phyloP scores from a whole-genome alignment of 2,888 invertebrate species.

The Chloroclystis v-ata region DNA sequence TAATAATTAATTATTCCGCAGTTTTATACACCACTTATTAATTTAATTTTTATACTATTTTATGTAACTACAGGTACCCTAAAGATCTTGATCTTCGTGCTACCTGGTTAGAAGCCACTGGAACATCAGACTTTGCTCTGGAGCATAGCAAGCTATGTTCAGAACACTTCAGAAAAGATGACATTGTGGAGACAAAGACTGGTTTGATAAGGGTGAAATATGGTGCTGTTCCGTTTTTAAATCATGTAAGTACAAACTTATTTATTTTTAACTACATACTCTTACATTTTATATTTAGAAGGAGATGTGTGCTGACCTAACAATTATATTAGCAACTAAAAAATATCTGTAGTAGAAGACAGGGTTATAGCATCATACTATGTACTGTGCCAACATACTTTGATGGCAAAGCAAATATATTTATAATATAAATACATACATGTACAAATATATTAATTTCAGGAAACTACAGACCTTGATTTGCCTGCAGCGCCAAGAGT shows the following conservation, averaged over 20 bases:
- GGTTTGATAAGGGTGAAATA: conserved; percentile 48
- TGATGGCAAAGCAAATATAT: too few relatives aligned
- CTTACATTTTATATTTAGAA: too few relatives aligned
- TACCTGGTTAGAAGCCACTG: conserved; percentile 53
- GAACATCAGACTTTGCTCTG: conserved; percentile 46
- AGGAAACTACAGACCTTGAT: conserved; percentile 15
- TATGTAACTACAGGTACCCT: conserved; percentile 45
- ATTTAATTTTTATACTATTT: neutral
- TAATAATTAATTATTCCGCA: too few relatives aligned
- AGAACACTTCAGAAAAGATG: conserved; percentile 52
- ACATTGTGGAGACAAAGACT: conserved; percentile 53
- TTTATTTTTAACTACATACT: neutral
- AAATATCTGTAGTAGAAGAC: too few relatives aligned
- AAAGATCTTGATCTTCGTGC: conserved; percentile 39
- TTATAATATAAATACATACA: too few relatives aligned
- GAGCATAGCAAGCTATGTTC: conserved; percentile 57
- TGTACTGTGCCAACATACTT: too few relatives aligned
- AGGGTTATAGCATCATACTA: too few relatives aligned
- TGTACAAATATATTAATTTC: too few relatives aligned
- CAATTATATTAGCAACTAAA: too few relatives aligned
- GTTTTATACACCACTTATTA: too few relatives aligned
- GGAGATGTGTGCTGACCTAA: too few relatives aligned
- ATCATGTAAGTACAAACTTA: conserved; percentile 39
- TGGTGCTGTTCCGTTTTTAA: conserved; percentile 53
- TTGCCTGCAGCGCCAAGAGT: conserved; percentile 33